Conservation (phyloP, 2,888 invertebrate species). For the Pheosia tremula region DNA sequence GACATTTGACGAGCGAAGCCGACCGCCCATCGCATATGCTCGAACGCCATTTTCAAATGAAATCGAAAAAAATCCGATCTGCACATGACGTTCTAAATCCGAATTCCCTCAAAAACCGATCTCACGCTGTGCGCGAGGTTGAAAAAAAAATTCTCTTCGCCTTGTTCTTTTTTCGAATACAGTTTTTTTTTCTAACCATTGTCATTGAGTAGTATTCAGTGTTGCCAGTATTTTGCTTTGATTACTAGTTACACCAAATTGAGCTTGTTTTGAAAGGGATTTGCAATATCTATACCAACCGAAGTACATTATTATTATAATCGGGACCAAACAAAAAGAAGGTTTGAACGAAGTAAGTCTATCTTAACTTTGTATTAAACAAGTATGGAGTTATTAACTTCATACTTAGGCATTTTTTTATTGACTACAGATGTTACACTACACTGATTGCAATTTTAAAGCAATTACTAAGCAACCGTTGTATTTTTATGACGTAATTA, state of each 20-base stretch:
- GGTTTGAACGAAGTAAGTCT: too few relatives aligned
- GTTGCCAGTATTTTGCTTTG: background rate
- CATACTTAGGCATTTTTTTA: too few relatives aligned
- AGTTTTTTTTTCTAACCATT: conserved; percentile 56
- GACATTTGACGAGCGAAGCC: conserved; percentile 32
- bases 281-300: background rate
- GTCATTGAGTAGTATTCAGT: conserved; percentile 20
- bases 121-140: conserved; percentile 74
- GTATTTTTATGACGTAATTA: background rate
- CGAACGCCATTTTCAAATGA: conserved; percentile 41
- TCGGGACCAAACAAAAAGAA: background rate
- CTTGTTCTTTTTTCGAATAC: conserved; percentile 68
- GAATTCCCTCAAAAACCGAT: conserved; percentile 77
- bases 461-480: background rate
- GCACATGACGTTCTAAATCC: conserved; percentile 79
- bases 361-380: too few relatives aligned
- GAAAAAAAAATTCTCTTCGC: conserved; percentile 60
- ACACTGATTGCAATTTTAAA: background rate
- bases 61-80: conserved; percentile 52
- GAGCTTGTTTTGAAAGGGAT: background rate
- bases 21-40: conserved; percentile 43
- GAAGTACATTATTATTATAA: background rate
- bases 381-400: too few relatives aligned
- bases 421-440: background rate
- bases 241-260: background rate